These are phyloP conservation scores for Drosophila dunni DNA, from an alignment of 1,140 invertebrate species.

Conservation along the genomic window DNA sequence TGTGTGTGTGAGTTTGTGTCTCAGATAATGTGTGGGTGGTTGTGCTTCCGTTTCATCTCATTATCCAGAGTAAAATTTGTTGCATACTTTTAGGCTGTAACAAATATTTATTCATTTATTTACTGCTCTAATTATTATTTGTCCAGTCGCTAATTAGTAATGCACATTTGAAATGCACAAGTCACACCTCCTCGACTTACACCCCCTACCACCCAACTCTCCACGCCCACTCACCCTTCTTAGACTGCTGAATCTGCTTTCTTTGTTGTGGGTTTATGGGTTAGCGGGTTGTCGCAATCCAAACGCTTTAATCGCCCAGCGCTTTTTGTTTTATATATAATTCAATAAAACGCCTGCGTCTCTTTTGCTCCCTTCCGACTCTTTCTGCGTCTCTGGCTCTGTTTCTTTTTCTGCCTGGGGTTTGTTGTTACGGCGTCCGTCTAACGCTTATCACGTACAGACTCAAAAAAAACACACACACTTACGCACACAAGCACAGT, in stretches of 20 bases:
- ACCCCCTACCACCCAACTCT: background rate
- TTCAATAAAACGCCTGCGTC: slow-evolving; percentile 65
- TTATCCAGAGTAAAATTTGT: slow-evolving; percentile 25
- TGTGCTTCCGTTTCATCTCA: background rate
- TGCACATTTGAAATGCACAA: slow-evolving; percentile 25
- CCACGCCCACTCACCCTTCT: background rate
- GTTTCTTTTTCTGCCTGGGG: slow-evolving; percentile 36
- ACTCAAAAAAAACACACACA: slow-evolving; percentile 34
- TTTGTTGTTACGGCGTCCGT: slow-evolving; percentile 75
- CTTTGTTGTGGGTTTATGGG: slow-evolving; percentile 64
- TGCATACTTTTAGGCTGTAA: slow-evolving; percentile 39
- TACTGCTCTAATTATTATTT: slow-evolving; percentile 52
- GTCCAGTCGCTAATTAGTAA: slow-evolving; percentile 43
- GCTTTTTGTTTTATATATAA: slow-evolving; percentile 75
- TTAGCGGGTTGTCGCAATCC: slow-evolving; percentile 45
- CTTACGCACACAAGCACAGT: slow-evolving; percentile 28
- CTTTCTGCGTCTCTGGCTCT: slow-evolving; percentile 25
- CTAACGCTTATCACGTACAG: slow-evolving; percentile 72
- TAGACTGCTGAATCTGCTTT: background rate
- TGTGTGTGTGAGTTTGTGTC: background rate
- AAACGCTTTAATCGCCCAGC: slow-evolving; percentile 59
- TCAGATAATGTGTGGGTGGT: background rate
- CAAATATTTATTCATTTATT: slow-evolving; percentile 26
- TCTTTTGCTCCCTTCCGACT: background rate
- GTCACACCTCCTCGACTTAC: background rate